phyloP scores from a whole-genome alignment of 23 tunicate species.

The Ascidia mentula region DNA sequence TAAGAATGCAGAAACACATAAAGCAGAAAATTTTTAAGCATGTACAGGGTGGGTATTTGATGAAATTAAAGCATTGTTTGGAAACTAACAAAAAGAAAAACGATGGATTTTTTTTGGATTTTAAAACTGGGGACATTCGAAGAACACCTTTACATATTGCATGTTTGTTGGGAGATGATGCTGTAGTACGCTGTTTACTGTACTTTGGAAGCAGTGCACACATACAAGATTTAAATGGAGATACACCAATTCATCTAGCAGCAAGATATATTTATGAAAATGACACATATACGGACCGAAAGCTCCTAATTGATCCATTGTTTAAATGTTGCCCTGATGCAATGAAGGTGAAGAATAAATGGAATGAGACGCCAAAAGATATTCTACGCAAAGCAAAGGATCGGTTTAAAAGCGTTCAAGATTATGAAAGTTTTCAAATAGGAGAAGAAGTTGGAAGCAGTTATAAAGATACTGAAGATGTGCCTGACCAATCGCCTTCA shows the following conservation, averaged over 20 bases:
- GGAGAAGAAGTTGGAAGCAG: slow-evolving; percentile 36
- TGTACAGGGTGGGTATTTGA: slow-evolving; percentile 88
- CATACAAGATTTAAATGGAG: slow-evolving; percentile 51
- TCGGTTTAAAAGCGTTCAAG: slow-evolving; percentile 17
- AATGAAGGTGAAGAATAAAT: slow-evolving; percentile 40
- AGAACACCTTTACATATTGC: slow-evolving; percentile 90
- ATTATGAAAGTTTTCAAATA: not conserved
- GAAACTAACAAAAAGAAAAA: slow-evolving; percentile 47
- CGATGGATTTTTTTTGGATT: slow-evolving; percentile 49
- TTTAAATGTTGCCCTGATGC: slow-evolving; percentile 48
- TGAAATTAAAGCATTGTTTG: slow-evolving; percentile 80
- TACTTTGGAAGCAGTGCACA: slow-evolving; percentile 59
- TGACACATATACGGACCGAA: slow-evolving; percentile 66
- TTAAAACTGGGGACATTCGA: slow-evolving; percentile 49
- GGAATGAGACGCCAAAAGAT: slow-evolving; percentile 67
- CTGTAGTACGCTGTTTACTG: slow-evolving; percentile 67
- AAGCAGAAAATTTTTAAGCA: slow-evolving; percentile 63
- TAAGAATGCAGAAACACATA: slow-evolving; percentile 42
- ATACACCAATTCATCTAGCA: slow-evolving; percentile 87
- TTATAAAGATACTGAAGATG: slow-evolving; percentile 6
- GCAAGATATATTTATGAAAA: slow-evolving; percentile 72
- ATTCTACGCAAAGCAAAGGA: slow-evolving; percentile 40
- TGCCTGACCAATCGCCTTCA: not conserved
- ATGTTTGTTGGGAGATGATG: slow-evolving; percentile 90
- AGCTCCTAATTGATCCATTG: slow-evolving; percentile 77